These are phyloP conservation scores for Crotalus helleri DNA, from an alignment of 2,113 vertebrate species.

Conservation along the genomic window DNA sequence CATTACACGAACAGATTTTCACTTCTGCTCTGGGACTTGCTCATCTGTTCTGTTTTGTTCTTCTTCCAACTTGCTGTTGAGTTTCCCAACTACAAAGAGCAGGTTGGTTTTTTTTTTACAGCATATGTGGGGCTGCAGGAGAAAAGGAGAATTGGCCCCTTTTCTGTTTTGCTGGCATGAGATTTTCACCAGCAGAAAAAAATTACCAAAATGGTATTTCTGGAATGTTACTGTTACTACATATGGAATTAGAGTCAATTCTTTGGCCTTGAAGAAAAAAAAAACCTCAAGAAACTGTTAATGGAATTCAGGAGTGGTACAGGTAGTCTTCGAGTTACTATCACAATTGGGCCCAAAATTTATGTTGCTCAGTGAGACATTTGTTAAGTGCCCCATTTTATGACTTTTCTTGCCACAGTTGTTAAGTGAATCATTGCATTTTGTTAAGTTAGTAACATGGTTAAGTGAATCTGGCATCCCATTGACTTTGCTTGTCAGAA, in stretches of 20 bases:
- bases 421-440: neutral
- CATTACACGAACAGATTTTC: neutral
- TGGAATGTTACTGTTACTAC: conserved; percentile 22
- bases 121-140: neutral
- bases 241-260: neutral
- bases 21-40: neutral
- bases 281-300: neutral
- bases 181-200: neutral
- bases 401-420: neutral
- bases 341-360: neutral
- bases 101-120: neutral
- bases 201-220: conserved; percentile 20
- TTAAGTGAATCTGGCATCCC: neutral
- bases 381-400: neutral
- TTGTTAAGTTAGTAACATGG: too few relatives aligned
- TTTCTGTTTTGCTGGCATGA: neutral
- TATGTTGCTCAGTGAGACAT: neutral
- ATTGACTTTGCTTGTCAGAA: neutral
- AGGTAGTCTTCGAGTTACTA: neutral
- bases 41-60: neutral
- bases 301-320: conserved; percentile 38
- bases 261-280: neutral
- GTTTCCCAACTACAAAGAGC: neutral
- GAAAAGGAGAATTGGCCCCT: neutral
- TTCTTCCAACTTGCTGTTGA: neutral